phyloP scores from a whole-genome alignment of 1,140 invertebrate species.

The Trigoniulus corallinus region DNA sequence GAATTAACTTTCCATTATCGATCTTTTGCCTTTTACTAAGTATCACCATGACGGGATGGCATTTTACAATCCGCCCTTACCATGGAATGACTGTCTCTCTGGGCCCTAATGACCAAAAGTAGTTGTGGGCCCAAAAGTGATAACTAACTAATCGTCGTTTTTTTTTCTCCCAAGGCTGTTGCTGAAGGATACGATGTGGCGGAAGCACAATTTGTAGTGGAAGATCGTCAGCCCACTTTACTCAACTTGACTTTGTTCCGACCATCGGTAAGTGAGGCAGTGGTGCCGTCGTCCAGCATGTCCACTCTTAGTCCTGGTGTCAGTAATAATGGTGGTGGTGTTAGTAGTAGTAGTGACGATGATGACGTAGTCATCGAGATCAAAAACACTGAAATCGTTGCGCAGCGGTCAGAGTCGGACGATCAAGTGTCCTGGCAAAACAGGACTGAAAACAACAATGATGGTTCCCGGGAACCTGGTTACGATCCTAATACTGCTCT shows the following conservation, averaged over 20 bases:
- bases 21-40: background rate
- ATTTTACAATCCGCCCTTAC: no score
- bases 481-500: no score
- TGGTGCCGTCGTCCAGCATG: background rate
- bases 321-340: conserved; percentile 3
- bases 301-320: background rate
- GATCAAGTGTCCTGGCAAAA: no score
- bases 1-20: no score
- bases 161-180: conserved; percentile 41
- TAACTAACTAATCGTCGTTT: background rate
- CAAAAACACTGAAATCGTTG: background rate
- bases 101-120: no score
- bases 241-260: conserved; percentile 64
- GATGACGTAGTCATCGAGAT: background rate
- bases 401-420: background rate
- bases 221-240: conserved; percentile 64
- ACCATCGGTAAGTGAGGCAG: conserved; percentile 46
- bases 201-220: conserved; percentile 68
- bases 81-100: no score
- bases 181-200: conserved; percentile 63
- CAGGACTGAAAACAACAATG: no score
- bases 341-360: background rate
- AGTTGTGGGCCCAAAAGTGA: background rate
- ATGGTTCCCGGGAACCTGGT: no score
- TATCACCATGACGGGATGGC: no score